Base-by-base conservation (phyloP, 2,113 vertebrate genomes). In the Meleagris gallopavo region DNA sequence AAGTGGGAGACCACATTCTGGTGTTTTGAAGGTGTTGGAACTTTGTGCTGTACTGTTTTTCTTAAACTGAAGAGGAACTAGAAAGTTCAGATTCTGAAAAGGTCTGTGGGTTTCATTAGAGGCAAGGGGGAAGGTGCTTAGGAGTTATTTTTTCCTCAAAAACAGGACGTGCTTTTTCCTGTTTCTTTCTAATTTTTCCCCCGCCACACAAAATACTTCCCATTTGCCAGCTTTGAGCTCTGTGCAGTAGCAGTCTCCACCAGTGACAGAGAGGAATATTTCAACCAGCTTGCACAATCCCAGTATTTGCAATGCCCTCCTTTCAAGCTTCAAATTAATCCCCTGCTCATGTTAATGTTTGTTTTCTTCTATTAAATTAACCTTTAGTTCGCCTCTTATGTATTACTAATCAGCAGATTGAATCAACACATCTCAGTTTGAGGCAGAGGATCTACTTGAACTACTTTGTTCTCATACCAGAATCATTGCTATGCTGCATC, bases 111-210 rank as follows among this genome's bases (percentile, higher is more conserved):
- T 78, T 94, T 88, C 69, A 88, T 13, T 1, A 1, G 73, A 65
- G 50, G 50, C 8, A 66, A 5, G 9, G 36, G 18, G 36, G 15
- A 80, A 84, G 32, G 10, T 62, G 38, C 46, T 83, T 11, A 52
- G 54, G 79, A 75, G 79, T 46, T 74, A 79, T 70, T 75, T 90
- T 90, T 80, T 91, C 29, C 29, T 83, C 58, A 81, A 90, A 91
- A 92, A 82, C 71, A 93, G 87, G 79, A 93, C 20, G 9, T 50
- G 41, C 64, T 61, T 93, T 77, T 90, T 87, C 60, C 83, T 75
- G 27, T 70, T 62, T 92, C 70, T 88, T 82, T 72, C 58, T 83
- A 72, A 43, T 22, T 50, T 48, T 50, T 11, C 6, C 6, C 9
- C 9, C 21, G 6, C 18, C 5, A 13, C 15, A 16, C 15, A 66